Base-by-base conservation (phyloP, 2,888 invertebrate genomes). In the Neelides folsomi region DNA sequence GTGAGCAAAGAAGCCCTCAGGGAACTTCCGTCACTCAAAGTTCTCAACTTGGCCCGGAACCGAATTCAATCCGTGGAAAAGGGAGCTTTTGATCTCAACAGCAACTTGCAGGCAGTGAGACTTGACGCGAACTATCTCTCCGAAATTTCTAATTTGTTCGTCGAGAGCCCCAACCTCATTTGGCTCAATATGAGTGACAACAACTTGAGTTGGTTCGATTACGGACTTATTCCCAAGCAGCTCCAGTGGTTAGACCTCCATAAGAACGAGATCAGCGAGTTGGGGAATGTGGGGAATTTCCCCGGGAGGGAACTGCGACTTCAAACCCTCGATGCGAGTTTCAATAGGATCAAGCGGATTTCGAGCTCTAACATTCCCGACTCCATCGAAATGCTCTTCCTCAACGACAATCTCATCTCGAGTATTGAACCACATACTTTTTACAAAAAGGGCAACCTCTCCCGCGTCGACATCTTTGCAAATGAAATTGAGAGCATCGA, bases 131-230 rank as follows among this genome's bases (percentile, higher is more conserved):
- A 93, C 74, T 77, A 79, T 61, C 73, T 93, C 54, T 80, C 79
- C 51, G 83, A 87, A 70, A 81, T 92, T 60, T 83, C 82, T 68
- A 85, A 84, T 39, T 75, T 90, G 59, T 90, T 92, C 70, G 79
- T 80, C 64, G 82, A 87, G 70, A 81, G 88, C 68, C 81, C 83
- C 10, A 83, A 82, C 66, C 73, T 92, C 63, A 75, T 87, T 67
- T 89, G 87, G 87, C 73, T 92, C 49, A 92, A 92, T 73, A 82
- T 92, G 67, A 88, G 88, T 60, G 88, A 88, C 74, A 92, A 92
- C 76, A 80, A 81, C 70, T 77, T 92, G 67, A 81, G 82, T 68
- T 82, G 83, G 78, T 90, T 92, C 72, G 89, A 90, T 73, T 92
- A 87, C 70, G 78, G 83, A 20, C 78, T 86, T 63, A 80, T 92